Base-by-base conservation (phyloP, 2,113 vertebrate genomes). In the Anguilla japonica region DNA sequence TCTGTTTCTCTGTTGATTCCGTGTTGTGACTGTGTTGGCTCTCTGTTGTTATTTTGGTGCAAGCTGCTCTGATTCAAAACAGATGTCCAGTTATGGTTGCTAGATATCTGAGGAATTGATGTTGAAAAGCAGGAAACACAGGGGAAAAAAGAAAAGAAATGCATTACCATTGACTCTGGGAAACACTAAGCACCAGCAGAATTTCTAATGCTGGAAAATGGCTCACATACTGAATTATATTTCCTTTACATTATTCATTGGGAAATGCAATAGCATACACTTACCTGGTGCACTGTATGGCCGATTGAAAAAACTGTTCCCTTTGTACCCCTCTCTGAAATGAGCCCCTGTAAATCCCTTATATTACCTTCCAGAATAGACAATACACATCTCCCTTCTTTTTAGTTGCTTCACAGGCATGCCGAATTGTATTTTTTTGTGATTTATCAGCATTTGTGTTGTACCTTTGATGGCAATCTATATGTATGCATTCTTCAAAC, bases 1-100 rank as follows among this genome's bases (percentile, higher is more conserved):
- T 57, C 2, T 26, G n/a, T 71, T 82, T 57, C 22, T n/a, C 39
- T 16, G 22, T 26, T 63, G 53, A 13, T 80, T 41, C 43, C 43
- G 3, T 50, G 50, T 53, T 82, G 81, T 46, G 79, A 41, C 79
- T 88, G 60, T 88, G 87, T 88, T 53, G 50, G 8, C 26, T 20
- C 63, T 80, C 53, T 84, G 82, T 85, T 89, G 91, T 89, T 90
- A 41, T 87, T 91, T 90, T 84, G 88, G 91, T 91, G 89, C 88
- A 39, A 88, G 90, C 81, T 86, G 88, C 85, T 79, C 60, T 90
- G 90, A 94, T 90, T 91, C 82, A 84, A 71, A 92, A 89, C 92
- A 94, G 92, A 92, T 94, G 92, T 92, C 87, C 90, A 85, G 83
- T 84, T 87, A 82, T 90, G 87, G 89, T 81, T 88, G 85, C 86